Percentiles rank a stretch among this genome's conserved stretches.
Evolutionary conservation across 2,113 vertebrate species (phyloP).

Genomic region (Stigmatopora nigra): DNA sequence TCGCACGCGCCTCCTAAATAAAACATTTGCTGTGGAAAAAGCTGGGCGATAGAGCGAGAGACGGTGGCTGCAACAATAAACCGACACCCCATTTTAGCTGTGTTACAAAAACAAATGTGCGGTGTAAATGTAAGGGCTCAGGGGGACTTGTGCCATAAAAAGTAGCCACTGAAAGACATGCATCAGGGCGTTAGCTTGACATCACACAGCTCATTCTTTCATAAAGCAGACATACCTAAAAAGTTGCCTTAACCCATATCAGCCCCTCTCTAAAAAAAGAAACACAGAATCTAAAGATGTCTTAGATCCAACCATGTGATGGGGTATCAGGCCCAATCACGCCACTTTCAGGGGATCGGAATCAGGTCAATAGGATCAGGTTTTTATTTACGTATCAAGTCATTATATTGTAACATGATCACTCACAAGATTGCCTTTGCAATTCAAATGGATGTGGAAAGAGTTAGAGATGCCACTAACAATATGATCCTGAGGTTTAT

Average conservation of each 20-base stretch:
- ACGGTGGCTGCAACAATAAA: slow-evolving; percentile 22
- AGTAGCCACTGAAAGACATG: slow-evolving; percentile 48
- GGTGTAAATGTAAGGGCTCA: slow-evolving; percentile 36
- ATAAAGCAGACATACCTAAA: slow-evolving; percentile 46
- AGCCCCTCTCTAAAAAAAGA: slow-evolving; percentile 19
- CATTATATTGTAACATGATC: too few relatives aligned
- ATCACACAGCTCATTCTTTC: slow-evolving; percentile 31
- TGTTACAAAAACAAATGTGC: slow-evolving; percentile 57
- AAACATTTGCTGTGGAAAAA: slow-evolving; percentile 56
- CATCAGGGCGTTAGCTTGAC: slow-evolving; percentile 55
- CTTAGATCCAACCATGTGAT: too few relatives aligned
- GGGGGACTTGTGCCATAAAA: slow-evolving; percentile 24
- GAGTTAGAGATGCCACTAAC: too few relatives aligned
- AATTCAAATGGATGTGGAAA: too few relatives aligned
- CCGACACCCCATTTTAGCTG: slow-evolving; percentile 30
- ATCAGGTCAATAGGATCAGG: too few relatives aligned
- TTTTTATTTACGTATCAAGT: too few relatives aligned
- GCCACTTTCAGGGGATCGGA: too few relatives aligned
- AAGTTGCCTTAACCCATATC: slow-evolving; percentile 56
- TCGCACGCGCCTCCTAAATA: slow-evolving; percentile 44
- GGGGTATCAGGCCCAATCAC: too few relatives aligned
- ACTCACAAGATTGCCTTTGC: too few relatives aligned
- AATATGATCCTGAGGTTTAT: too few relatives aligned
- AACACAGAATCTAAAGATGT: too few relatives aligned
- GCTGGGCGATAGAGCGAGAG: slow-evolving; percentile 36